Evolutionary conservation across 2,797 vertebrate species (phyloP).

Genomic region (Gallinago stenura): DNA sequence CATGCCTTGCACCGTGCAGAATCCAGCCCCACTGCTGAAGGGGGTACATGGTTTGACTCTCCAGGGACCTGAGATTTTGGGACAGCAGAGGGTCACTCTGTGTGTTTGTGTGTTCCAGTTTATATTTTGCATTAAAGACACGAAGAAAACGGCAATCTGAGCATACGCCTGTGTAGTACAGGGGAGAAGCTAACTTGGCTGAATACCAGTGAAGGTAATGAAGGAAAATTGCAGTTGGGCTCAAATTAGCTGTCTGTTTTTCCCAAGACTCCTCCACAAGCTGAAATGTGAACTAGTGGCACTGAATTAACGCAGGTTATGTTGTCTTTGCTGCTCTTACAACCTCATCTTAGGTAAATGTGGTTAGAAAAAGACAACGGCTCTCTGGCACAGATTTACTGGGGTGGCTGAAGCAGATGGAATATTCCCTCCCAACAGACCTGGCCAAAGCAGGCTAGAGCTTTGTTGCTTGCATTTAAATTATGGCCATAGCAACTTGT

Average conservation of each 20-base stretch:
- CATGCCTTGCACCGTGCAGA: background rate
- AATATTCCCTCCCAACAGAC: background rate
- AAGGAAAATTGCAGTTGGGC: background rate
- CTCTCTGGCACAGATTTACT: background rate
- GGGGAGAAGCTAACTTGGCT: background rate
- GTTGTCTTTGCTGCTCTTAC: background rate
- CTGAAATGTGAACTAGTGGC: background rate
- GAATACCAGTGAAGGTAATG: background rate
- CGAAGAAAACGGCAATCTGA: background rate
- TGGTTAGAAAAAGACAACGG: background rate
- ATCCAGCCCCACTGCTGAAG: background rate
- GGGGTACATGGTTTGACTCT: background rate
- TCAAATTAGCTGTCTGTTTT: background rate
- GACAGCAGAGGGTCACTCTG: background rate
- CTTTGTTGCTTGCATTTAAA: slow-evolving; percentile 24
- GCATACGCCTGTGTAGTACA: background rate
- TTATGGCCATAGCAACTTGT: background rate
- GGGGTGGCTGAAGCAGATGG: background rate
- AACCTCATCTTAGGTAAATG: background rate
- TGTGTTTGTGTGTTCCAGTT: background rate
- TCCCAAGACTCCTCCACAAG: background rate
- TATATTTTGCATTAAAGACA: background rate
- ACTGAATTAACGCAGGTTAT: background rate
- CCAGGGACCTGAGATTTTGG: background rate
- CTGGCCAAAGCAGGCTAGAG: background rate